Evolutionary conservation across 2,797 vertebrate genomes (phyloP).

Genomic region (Thripadectes ignobilis): DNA sequence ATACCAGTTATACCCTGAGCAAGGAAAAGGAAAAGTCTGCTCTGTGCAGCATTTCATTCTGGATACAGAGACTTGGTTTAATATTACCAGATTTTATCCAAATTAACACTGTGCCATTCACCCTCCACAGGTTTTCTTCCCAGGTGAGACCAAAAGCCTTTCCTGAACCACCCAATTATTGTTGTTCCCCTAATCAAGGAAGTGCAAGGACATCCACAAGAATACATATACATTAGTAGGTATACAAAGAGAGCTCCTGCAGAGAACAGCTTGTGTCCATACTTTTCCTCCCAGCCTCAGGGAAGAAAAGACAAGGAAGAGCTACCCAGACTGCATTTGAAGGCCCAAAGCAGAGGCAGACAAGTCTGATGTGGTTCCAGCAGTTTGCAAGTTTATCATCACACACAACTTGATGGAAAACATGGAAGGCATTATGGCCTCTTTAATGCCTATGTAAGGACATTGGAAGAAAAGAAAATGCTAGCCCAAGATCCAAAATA

Average conservation of each 20-base stretch:
- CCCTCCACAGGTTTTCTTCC: neutral
- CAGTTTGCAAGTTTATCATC: neutral
- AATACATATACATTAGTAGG: neutral
- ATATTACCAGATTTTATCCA: neutral
- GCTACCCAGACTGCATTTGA: neutral
- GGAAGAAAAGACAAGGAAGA: neutral
- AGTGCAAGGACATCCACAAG: neutral
- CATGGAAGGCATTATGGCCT: neutral
- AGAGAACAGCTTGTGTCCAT: neutral
- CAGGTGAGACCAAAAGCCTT: neutral
- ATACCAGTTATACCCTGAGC: neutral
- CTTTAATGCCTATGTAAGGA: neutral
- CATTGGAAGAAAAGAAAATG: neutral
- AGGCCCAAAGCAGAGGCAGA: neutral
- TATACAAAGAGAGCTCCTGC: neutral
- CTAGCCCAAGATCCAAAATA: neutral
- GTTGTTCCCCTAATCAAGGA: neutral
- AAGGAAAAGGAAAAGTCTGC: neutral
- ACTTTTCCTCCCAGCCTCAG: neutral
- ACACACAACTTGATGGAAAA: neutral
- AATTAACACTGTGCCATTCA: neutral
- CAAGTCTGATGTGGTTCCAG: neutral
- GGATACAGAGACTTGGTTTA: rapidly evolving
- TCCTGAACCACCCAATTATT: neutral
- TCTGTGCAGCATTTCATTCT: neutral